Percentiles rank a stretch among this genome's conserved stretches.
These are phyloP conservation scores for Eudasyphora cyanicolor DNA, from an alignment of 2,888 invertebrate genomes.

Conservation along the genomic window DNA sequence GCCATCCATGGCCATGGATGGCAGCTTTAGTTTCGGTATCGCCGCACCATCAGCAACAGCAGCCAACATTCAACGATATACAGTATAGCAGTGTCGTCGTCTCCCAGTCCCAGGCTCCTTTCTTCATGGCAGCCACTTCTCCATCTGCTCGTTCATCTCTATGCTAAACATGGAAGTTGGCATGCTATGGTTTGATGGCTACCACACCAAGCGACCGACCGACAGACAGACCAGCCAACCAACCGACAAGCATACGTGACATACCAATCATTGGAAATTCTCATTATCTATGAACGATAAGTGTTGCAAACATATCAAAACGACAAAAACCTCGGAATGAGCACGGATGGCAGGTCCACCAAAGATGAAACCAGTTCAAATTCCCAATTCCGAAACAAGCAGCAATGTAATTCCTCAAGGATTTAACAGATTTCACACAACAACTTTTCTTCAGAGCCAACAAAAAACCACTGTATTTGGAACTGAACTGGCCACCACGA, in stretches of 20 bases:
- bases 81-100: conserved; percentile 5
- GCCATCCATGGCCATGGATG: conserved; percentile 3
- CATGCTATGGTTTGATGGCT: conserved; percentile 8
- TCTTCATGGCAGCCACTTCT: not conserved
- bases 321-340: not conserved
- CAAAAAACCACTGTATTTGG: too few species aligned
- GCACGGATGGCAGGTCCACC: not conserved
- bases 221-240: not conserved
- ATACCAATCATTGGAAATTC: conserved; percentile 44
- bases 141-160: not conserved
- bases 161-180: conserved; percentile 20
- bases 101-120: conserved; percentile 15
- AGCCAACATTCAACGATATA: not conserved
- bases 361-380: not conserved
- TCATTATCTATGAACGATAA: conserved; percentile 54
- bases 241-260: not conserved
- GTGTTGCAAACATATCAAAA: conserved; percentile 17
- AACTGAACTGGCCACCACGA: too few species aligned
- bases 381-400: not conserved
- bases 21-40: conserved; percentile 26
- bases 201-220: not conserved
- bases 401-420: not conserved
- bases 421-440: too few species aligned
- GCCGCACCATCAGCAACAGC: conserved; percentile 8
- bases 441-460: too few species aligned